Evolutionary conservation across 1,140 invertebrate species (phyloP).

Genomic region (Bombus superbus): DNA sequence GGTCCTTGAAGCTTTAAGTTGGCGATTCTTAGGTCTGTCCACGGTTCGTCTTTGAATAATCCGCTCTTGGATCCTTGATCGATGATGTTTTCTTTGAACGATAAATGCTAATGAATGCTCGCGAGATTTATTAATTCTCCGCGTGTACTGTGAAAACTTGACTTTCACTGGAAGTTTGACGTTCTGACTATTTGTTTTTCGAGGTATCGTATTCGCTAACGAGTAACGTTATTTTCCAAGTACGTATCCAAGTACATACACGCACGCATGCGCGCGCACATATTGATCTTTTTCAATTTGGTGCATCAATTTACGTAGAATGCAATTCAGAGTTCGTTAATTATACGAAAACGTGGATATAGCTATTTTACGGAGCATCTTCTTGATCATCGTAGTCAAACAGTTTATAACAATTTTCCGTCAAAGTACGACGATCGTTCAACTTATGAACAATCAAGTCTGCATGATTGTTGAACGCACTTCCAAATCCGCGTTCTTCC

Average conservation of each 20-base stretch:
- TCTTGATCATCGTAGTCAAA: too few relatives aligned
- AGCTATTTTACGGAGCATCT: too few relatives aligned
- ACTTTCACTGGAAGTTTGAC: background rate
- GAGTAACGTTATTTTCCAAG: background rate
- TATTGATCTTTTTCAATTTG: background rate
- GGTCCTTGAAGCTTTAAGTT: background rate
- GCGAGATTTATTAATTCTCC: constrained; percentile 15
- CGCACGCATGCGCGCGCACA: too few relatives aligned
- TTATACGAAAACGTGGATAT: too few relatives aligned
- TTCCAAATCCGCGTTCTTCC: too few relatives aligned
- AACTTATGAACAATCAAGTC: too few relatives aligned
- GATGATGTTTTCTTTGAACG: constrained; percentile 18
- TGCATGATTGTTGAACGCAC: too few relatives aligned
- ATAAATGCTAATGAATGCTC: constrained; percentile 32
- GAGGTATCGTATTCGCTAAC: background rate
- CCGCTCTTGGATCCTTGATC: constrained; percentile 13
- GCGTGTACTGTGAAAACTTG: background rate
- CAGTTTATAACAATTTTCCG: too few relatives aligned
- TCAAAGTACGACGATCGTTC: too few relatives aligned
- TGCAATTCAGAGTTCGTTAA: background rate
- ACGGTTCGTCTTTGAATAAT: constrained; percentile 9
- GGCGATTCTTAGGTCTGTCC: constrained; percentile 12
- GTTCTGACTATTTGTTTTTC: background rate
- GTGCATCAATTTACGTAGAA: background rate
- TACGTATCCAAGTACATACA: background rate